Conservation (phyloP, 92 coral and sea anemone genomes). For the Epizoanthus illoricatus region DNA sequence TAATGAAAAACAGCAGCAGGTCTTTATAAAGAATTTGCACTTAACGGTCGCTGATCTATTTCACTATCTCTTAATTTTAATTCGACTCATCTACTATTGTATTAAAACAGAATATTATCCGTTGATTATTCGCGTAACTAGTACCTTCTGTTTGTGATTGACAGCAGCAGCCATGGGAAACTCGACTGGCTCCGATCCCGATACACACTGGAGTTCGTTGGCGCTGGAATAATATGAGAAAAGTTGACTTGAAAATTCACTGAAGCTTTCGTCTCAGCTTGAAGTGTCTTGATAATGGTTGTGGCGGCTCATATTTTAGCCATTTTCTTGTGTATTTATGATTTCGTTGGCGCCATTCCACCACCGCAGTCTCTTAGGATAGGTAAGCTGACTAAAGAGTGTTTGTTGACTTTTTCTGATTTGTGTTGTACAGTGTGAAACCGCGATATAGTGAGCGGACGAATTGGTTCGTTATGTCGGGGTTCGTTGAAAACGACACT, state of each 20-base stretch:
- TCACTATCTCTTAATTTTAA: neutral
- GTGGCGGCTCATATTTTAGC: neutral
- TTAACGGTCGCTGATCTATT: neutral
- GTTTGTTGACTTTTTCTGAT: neutral
- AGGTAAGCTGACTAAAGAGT: neutral
- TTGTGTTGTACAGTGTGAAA: neutral
- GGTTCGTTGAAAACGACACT: no score
- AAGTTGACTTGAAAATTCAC: neutral
- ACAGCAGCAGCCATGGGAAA: neutral
- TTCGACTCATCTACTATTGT: neutral
- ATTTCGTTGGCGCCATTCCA: neutral
- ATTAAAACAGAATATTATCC: neutral
- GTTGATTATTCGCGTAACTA: neutral
- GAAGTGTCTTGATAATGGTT: neutral
- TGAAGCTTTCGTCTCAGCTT: neutral
- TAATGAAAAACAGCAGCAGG: slow-evolving; percentile 9
- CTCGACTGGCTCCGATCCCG: neutral
- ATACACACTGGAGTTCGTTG: neutral
- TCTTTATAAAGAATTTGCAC: neutral
- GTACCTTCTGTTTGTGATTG: neutral
- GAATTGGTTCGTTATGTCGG: no score
- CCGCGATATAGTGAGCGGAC: no score
- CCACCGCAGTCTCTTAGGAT: slow-evolving; percentile 8
- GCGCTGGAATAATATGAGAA: no score
- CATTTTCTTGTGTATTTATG: neutral